phyloP scores from a whole-genome alignment of 2,888 invertebrate genomes.

The Caradrina clavipalpis region DNA sequence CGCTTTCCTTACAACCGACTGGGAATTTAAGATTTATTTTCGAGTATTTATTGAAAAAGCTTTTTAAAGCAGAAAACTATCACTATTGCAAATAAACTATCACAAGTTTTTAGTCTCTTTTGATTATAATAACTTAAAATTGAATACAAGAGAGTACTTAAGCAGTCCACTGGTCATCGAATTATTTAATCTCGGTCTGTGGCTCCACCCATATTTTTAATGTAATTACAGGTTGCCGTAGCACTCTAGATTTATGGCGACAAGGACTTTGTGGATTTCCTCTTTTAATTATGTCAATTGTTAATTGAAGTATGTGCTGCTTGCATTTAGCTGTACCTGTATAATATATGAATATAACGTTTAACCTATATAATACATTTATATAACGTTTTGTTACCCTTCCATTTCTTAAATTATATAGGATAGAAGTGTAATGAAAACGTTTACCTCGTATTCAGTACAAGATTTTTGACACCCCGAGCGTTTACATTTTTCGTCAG shows the following conservation, averaged over 20 bases:
- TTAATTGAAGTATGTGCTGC: conserved; percentile 16
- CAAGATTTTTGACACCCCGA: too few relatives aligned
- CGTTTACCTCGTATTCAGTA: too few relatives aligned
- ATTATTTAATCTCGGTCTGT: conserved; percentile 56
- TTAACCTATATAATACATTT: too few relatives aligned
- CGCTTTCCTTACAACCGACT: conserved; percentile 20
- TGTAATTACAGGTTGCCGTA: conserved; percentile 57
- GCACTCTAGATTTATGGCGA: conserved; percentile 56
- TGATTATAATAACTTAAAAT: conserved; percentile 16
- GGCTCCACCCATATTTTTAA: conserved; percentile 58
- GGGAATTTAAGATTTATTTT: background rate
- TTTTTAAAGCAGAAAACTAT: conserved; percentile 1
- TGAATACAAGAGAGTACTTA: conserved; percentile 14
- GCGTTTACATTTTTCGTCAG: too few relatives aligned
- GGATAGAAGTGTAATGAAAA: too few relatives aligned
- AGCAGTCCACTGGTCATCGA: conserved; percentile 35
- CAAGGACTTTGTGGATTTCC: conserved; percentile 60
- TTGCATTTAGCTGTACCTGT: background rate
- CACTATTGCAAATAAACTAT: background rate
- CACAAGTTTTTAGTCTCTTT: background rate
- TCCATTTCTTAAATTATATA: too few relatives aligned
- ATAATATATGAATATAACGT: too few relatives aligned
- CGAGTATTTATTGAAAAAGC: background rate
- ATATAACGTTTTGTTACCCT: too few relatives aligned
- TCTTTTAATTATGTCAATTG: conserved; percentile 59